Conservation (phyloP, 1,140 invertebrate species). For the Wiebesia pumilae region DNA sequence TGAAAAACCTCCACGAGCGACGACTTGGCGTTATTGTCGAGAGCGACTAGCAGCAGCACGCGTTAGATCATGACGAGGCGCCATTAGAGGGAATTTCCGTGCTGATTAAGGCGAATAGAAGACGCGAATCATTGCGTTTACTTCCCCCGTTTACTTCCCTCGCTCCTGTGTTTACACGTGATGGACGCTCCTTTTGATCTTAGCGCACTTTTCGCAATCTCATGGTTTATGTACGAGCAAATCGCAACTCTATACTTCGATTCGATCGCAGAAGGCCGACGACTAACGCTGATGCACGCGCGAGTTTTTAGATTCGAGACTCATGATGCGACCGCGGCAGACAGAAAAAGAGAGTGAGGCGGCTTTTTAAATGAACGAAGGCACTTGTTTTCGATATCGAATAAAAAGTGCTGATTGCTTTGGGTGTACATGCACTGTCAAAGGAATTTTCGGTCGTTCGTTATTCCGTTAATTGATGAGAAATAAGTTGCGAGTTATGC, state of each 20-base stretch:
- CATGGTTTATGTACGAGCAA: not conserved
- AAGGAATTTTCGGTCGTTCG: not conserved
- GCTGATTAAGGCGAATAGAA: not conserved
- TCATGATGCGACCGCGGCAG: slow-evolving; percentile 4
- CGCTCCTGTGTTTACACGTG: not conserved
- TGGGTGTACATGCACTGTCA: not conserved
- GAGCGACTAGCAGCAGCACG: not conserved
- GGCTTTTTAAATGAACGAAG: slow-evolving; percentile 5
- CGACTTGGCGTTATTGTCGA: not conserved
- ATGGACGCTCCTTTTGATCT: slow-evolving; percentile 41
- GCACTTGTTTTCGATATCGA: slow-evolving; percentile 18
- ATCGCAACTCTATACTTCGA: not conserved
- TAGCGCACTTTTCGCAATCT: slow-evolving; percentile 40
- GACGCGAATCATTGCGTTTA: slow-evolving; percentile 18
- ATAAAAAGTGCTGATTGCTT: not conserved
- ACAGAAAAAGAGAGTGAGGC: not conserved
- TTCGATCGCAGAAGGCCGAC: slow-evolving; percentile 7
- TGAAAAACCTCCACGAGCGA: not conserved
- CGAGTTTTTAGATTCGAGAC: slow-evolving; percentile 28
- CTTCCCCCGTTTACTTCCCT: not conserved
- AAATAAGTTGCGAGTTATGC: not conserved
- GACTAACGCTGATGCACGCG: not conserved
- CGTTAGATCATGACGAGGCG: not conserved
- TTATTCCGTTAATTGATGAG: not conserved
- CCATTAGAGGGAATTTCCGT: not conserved